Evolutionary conservation across 1,140 invertebrate genomes (phyloP).

Genomic region (Drosophila mayri): DNA sequence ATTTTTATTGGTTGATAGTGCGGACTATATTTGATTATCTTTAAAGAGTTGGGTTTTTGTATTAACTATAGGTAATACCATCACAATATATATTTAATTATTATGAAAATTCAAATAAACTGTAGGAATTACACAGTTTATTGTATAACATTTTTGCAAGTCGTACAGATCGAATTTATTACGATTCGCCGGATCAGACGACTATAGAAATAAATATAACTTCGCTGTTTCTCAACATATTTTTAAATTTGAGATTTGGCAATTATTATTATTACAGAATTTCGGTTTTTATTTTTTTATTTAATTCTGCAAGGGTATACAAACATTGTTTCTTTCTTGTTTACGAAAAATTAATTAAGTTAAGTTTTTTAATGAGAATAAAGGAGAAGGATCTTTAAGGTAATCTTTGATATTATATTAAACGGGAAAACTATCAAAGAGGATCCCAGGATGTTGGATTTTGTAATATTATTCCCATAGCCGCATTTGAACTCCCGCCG

Average conservation of each 20-base stretch:
- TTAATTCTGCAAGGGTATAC: too few relatives aligned
- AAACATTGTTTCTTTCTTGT: too few relatives aligned
- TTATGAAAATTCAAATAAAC: neutral
- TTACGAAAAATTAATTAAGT: too few relatives aligned
- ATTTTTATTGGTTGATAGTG: neutral
- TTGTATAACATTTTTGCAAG: neutral
- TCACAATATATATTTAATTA: neutral
- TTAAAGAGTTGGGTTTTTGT: neutral
- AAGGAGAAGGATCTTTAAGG: too few relatives aligned
- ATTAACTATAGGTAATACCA: neutral
- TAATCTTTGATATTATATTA: neutral
- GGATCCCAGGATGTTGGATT: neutral
- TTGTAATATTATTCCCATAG: neutral
- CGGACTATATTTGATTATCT: neutral
- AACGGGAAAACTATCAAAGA: neutral
- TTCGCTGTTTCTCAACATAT: too few relatives aligned
- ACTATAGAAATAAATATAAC: too few relatives aligned
- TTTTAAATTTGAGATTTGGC: too few relatives aligned
- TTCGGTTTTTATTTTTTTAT: too few relatives aligned
- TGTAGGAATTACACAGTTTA: neutral
- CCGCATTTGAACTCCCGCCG: conserved; percentile 1
- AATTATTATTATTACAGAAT: too few relatives aligned
- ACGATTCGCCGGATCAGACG: too few relatives aligned
- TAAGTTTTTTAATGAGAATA: too few relatives aligned
- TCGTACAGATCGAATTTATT: neutral